phyloP scores from a whole-genome alignment of 1,140 invertebrate genomes.

The Apis cerana region DNA sequence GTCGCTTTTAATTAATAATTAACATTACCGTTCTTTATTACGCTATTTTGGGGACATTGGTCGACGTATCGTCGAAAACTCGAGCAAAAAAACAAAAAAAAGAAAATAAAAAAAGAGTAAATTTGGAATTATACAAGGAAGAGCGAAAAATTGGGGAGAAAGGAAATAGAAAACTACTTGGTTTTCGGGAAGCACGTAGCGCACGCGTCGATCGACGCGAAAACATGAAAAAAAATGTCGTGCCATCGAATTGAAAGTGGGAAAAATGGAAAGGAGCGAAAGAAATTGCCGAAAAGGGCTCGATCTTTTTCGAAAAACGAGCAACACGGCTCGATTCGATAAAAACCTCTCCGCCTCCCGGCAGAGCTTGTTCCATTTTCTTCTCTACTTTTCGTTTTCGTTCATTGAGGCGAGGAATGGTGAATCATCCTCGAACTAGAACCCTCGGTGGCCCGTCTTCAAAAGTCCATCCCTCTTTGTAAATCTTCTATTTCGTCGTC shows the following conservation, averaged over 20 bases:
- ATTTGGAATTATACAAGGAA: too few species aligned
- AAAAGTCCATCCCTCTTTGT: slow-evolving; percentile 6
- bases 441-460: not conserved
- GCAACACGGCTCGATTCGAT: slow-evolving; percentile 37
- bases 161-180: too few species aligned
- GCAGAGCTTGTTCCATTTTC: not conserved
- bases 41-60: too few species aligned
- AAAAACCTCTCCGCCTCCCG: slow-evolving; percentile 38
- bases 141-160: too few species aligned
- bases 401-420: slow-evolving; percentile 31
- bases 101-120: too few species aligned
- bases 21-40: too few species aligned
- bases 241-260: not conserved
- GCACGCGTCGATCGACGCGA: too few species aligned
- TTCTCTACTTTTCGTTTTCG: slow-evolving; percentile 18
- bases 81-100: too few species aligned
- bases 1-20: too few species aligned
- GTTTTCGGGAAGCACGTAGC: too few species aligned
- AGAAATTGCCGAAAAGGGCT: not conserved
- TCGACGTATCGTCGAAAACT: too few species aligned
- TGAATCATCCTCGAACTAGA: slow-evolving; percentile 43
- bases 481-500: slow-evolving; percentile 42
- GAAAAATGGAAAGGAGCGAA: not conserved
- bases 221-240: not conserved
- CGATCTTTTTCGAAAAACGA: not conserved